phyloP scores from a whole-genome alignment of 2,113 vertebrate genomes.

The Peromyscus californicus region DNA sequence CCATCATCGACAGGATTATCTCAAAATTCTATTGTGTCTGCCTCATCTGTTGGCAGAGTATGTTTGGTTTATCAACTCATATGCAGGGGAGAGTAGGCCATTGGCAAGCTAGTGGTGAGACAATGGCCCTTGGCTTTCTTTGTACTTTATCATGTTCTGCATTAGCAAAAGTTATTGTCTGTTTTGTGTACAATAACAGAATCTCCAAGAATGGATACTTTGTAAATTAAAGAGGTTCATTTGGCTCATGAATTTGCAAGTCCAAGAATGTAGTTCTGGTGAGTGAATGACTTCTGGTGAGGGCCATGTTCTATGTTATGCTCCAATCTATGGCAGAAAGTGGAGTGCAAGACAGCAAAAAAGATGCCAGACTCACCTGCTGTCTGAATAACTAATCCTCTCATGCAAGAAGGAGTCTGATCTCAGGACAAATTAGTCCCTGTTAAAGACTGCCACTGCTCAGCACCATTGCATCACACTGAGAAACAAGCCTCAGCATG shows the following conservation, averaged over 20 bases:
- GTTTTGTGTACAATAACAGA: neutral
- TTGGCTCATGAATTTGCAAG: neutral
- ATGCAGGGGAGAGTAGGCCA: neutral
- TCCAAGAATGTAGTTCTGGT: neutral
- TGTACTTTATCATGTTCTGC: neutral
- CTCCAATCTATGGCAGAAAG: neutral
- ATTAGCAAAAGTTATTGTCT: neutral
- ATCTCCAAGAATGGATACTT: neutral
- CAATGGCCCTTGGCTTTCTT: fast-evolving
- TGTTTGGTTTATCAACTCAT: neutral
- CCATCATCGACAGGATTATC: neutral
- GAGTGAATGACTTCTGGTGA: neutral
- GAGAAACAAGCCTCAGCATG: neutral
- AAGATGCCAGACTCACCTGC: neutral
- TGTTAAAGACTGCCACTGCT: neutral
- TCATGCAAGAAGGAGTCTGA: neutral
- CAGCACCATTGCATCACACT: neutral
- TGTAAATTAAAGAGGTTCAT: neutral
- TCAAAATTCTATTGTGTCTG: neutral
- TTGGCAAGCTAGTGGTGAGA: neutral
- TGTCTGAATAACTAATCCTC: neutral
- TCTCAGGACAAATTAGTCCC: neutral
- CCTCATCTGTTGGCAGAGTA: neutral
- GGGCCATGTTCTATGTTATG: neutral
- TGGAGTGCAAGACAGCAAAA: neutral